A percentile compares a stretch with the other conserved stretches of the same genome.
phyloP scores from a whole-genome alignment of 2,113 vertebrate species.

The Paraplagusia blochii region DNA sequence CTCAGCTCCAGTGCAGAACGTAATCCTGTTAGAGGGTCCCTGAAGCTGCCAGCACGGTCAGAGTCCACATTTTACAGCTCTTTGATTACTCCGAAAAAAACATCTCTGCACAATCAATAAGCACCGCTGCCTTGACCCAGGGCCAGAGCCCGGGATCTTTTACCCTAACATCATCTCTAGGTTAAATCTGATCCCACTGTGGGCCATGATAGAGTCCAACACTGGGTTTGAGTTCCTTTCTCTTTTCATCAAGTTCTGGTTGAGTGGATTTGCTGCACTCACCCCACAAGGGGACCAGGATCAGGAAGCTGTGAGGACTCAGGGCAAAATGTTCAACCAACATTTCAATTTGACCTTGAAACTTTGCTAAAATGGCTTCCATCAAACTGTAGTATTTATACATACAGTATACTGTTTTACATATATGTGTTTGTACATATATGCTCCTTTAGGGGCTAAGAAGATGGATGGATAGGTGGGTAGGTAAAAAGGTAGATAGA shows the following conservation, averaged over 20 bases:
- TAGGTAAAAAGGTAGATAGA: no score
- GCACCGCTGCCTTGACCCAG: slow-evolving; percentile 45
- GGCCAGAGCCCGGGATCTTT: slow-evolving; percentile 52
- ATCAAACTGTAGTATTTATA: no score
- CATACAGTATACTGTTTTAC: no score
- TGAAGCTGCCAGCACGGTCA: slow-evolving; percentile 48
- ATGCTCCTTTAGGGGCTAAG: no score
- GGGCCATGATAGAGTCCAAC: slow-evolving; percentile 47
- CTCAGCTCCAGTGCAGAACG: slow-evolving; percentile 61
- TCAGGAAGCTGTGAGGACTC: not conserved
- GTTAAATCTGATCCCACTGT: slow-evolving; percentile 55
- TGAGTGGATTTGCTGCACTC: slow-evolving; percentile 15
- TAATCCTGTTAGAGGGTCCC: slow-evolving; percentile 66
- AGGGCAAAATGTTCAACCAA: no score
- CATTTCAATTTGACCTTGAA: no score
- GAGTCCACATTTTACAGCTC: slow-evolving; percentile 65
- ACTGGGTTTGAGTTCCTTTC: slow-evolving; percentile 43
- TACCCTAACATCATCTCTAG: slow-evolving; percentile 63
- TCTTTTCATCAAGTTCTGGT: slow-evolving; percentile 51
- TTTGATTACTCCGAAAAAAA: slow-evolving; percentile 75
- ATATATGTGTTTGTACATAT: no score
- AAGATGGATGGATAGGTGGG: no score
- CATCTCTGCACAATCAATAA: slow-evolving; percentile 69
- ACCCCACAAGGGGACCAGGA: not conserved
- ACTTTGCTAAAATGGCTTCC: no score